Evolutionary conservation across 2,888 invertebrate species (phyloP).

Genomic region (Caenorhabditis sp.): DNA sequence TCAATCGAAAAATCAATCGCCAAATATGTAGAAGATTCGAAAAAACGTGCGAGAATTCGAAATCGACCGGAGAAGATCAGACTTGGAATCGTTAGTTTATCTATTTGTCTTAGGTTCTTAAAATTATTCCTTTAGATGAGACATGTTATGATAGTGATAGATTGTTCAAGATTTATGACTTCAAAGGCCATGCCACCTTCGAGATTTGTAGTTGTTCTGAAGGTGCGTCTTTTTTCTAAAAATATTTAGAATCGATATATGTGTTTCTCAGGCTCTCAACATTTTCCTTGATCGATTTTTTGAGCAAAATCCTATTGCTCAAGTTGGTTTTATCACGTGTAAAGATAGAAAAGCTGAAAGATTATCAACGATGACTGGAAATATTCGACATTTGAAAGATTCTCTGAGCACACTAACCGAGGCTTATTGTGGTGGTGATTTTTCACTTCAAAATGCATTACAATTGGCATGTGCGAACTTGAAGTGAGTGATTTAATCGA

Average conservation of each 20-base stretch:
- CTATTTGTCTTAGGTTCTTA: neutral
- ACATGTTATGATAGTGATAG: conserved; percentile 88
- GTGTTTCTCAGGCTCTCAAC: conserved; percentile 78
- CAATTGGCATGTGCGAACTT: conserved; percentile 86
- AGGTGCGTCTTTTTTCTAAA: too few species aligned
- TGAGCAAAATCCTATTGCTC: conserved; percentile 97
- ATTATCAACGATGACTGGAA: conserved; percentile 82
- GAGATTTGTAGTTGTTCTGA: conserved; percentile 45
- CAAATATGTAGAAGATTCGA: conserved; percentile 88
- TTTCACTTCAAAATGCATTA: conserved; percentile 92
- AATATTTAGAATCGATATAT: neutral
- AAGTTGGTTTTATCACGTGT: conserved; percentile 88
- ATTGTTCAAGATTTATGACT: conserved; percentile 92
- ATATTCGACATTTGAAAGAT: conserved; percentile 72
- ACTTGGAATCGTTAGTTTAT: conserved; percentile 80
- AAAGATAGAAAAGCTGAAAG: conserved; percentile 93
- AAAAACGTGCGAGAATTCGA: conserved; percentile 75
- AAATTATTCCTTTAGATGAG: conserved; percentile 80
- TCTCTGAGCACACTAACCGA: conserved; percentile 75
- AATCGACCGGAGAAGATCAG: conserved; percentile 78
- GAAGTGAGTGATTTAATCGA: conserved; percentile 73
- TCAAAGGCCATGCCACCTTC: conserved; percentile 94
- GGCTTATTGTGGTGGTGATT: conserved; percentile 84
- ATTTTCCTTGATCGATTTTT: conserved; percentile 95
- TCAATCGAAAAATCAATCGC: conserved; percentile 88